Evolutionary conservation across 1,140 invertebrate species (phyloP), one percentile per base, ranked within the genome.

Genomic region (Portunus trituberculatus): DNA sequence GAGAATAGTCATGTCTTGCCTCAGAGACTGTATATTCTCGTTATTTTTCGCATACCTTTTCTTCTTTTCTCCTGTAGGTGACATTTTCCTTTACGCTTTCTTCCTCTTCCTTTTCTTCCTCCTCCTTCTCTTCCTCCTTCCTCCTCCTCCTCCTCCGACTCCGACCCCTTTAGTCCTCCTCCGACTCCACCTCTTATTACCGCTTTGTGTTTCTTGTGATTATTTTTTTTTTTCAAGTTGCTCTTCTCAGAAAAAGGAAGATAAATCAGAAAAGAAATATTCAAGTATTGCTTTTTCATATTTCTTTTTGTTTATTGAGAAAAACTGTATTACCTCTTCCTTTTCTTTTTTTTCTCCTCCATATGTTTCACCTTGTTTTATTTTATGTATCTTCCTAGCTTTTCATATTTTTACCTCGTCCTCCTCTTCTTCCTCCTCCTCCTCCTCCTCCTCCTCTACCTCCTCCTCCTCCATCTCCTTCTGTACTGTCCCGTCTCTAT

Each of bases 21-120:
- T n/a, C 6, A 76, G 67, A 8, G 67, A 76, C 67, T 20, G 67
- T 76, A 76, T 20, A n/a, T 76, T 76, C 67, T 76, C 25, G 67
- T 76, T 76, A 76, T 76, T 76, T 20, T 76, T n/a, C 67, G 67
- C n/a, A n/a, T 20, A 76, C 67, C n/a, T 76, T 76, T 76, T 76
- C 67, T 76, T 7, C n/a, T 76, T 76, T 7, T n/a, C 20, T 76
- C 20, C 52, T 20, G 52, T 76, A 76, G 67, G 67, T n/a, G 67
- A 76, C 67, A n/a, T 76, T 76, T 7, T 76, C 67, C 52, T 59
- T 59, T 10, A 20, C 52, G 20, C 12, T 59, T 16, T 59, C 52
- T 10, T 59, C 52, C 52, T 16, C 52, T 10, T 59, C 20, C 52
- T 59, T 10, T 10, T 59, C 52, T 25, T 76, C 67, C 6, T 76